These are phyloP conservation scores for Caenorhabditis sp. DNA, from an alignment of 2,888 invertebrate genomes.

Conservation along the genomic window DNA sequence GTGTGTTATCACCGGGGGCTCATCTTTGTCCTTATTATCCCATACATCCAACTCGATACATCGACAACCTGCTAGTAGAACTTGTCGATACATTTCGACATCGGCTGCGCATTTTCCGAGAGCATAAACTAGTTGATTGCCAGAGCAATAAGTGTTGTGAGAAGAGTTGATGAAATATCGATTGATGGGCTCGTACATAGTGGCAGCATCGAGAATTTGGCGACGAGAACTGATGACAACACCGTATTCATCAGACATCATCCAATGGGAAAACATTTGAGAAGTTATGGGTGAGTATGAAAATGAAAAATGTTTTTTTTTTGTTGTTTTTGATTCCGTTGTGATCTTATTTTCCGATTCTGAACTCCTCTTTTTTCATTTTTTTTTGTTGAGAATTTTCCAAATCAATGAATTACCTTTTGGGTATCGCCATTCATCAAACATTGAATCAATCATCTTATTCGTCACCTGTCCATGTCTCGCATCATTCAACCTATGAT, in stretches of 20 bases:
- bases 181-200: conserved; percentile 60
- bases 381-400: background rate
- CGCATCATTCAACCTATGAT: conserved; percentile 96
- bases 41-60: conserved; percentile 98
- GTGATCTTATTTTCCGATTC: no score
- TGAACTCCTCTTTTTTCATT: background rate
- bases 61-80: conserved; percentile 91
- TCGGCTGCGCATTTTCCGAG: conserved; percentile 77
- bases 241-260: conserved; percentile 98
- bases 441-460: conserved; percentile 26
- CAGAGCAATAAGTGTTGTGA: conserved; percentile 64
- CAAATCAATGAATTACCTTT: conserved; percentile 5
- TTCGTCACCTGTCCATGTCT: conserved; percentile 33
- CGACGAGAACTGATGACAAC: conserved; percentile 84
- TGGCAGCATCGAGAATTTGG: conserved; percentile 76
- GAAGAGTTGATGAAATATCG: conserved; percentile 63
- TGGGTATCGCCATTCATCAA: conserved; percentile 15
- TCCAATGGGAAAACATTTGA: conserved; percentile 93
- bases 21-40: conserved; percentile 83
- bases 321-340: no score
- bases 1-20: conserved; percentile 96
- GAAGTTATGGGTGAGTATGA: conserved; percentile 78
- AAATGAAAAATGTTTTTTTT: no score
- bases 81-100: conserved; percentile 94
- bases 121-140: conserved; percentile 43